phyloP scores from a whole-genome alignment of 2,113 vertebrate genomes.

The Epinephelus lanceolatus region DNA sequence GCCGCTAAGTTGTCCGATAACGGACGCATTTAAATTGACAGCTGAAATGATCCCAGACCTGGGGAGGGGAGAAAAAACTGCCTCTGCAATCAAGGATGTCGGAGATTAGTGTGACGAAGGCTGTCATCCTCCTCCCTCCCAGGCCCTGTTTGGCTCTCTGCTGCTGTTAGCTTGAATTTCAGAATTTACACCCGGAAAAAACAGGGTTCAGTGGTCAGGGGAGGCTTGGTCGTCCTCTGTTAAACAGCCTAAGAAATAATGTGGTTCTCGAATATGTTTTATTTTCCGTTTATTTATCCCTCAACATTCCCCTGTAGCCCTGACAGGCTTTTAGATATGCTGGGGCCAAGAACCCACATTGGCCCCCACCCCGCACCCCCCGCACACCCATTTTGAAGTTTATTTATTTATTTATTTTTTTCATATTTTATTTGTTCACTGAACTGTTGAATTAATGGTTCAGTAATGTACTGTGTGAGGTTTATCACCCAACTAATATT shows the following conservation, averaged over 20 bases:
- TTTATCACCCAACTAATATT: not conserved
- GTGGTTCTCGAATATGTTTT: not conserved
- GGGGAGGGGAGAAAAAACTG: constrained; percentile 1
- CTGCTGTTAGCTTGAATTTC: constrained; percentile 38
- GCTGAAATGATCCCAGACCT: constrained; percentile 64
- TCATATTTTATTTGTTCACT: not conserved
- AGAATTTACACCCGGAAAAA: constrained; percentile 30
- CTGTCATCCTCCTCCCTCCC: constrained; percentile 53
- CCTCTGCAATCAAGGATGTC: constrained; percentile 60
- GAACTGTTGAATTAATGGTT: not conserved
- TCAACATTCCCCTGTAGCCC: not conserved
- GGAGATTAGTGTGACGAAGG: constrained; percentile 73
- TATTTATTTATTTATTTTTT: too few relatives aligned
- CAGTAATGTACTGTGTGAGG: not conserved
- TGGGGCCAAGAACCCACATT: not conserved
- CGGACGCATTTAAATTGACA: constrained; percentile 64
- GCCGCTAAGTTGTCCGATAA: constrained; percentile 58
- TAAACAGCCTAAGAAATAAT: not conserved
- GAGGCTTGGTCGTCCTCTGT: not conserved
- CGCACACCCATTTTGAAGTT: not conserved
- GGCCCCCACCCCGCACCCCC: not conserved
- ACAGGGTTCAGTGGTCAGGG: not conserved
- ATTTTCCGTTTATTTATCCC: not conserved
- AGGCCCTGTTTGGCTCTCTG: constrained; percentile 29
- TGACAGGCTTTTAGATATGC: not conserved